Percentiles rank a stretch among this genome's conserved stretches.
These are phyloP conservation scores for Microcebus griseorufus DNA, from an alignment of 2,113 vertebrate genomes.

Conservation along the genomic window DNA sequence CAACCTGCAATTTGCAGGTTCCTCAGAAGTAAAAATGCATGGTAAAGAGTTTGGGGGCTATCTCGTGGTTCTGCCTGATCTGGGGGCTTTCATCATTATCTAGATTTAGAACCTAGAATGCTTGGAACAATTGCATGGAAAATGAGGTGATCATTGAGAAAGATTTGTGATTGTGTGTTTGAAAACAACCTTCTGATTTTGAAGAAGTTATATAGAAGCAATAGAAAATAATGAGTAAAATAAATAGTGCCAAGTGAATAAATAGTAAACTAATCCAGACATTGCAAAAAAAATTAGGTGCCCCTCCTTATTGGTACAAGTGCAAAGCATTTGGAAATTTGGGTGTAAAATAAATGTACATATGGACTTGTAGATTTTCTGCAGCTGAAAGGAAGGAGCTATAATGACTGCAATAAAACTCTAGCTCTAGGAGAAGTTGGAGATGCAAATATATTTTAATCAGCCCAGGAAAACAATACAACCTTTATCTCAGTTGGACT, in stretches of 20 bases:
- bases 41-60: background rate
- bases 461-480: background rate
- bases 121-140: background rate
- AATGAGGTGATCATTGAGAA: background rate
- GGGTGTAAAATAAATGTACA: background rate
- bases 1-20: background rate
- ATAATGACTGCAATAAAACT: background rate
- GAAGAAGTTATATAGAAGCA: background rate
- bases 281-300: background rate
- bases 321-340: conserved; percentile 14
- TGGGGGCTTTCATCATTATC: background rate
- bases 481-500: background rate
- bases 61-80: background rate
- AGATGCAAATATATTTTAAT: conserved; percentile 41
- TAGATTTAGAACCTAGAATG: background rate
- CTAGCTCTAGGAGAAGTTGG: background rate
- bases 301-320: background rate
- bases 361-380: conserved; percentile 12
- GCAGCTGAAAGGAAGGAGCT: conserved; percentile 49
- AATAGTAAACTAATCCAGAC: background rate
- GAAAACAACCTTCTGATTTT: background rate
- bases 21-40: background rate
- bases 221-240: background rate
- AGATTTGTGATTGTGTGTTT: background rate
- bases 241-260: background rate